Conservation (phyloP, 1,140 invertebrate species). For the Platyscapa corneri region DNA sequence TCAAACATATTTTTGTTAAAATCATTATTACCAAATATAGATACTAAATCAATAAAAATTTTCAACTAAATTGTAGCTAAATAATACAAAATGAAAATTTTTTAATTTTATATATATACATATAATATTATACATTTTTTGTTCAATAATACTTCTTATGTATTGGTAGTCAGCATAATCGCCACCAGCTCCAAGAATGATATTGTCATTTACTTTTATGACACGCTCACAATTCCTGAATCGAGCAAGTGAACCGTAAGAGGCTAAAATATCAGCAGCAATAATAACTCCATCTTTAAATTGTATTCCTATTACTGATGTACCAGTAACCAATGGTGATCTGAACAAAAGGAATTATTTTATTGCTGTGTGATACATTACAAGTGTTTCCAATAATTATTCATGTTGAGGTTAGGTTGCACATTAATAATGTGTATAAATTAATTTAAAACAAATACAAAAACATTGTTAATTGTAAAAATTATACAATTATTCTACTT, state of each 20-base stretch:
- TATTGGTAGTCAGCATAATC: constrained; percentile 98
- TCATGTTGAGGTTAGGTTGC: constrained; percentile 43
- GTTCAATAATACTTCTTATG: constrained; percentile 89
- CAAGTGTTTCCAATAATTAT: background rate
- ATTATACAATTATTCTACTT: background rate
- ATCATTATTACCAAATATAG: too few relatives aligned
- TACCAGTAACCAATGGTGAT: constrained; percentile 89
- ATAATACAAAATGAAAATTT: too few relatives aligned
- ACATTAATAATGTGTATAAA: background rate
- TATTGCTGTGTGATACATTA: background rate
- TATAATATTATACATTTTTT: constrained; percentile 91
- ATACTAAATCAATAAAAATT: too few relatives aligned
- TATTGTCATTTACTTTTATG: constrained; percentile 91
- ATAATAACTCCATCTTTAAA: constrained; percentile 93
- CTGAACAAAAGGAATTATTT: constrained; percentile 73
- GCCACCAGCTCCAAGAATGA: constrained; percentile 90
- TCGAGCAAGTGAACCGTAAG: constrained; percentile 93
- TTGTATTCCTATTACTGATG: constrained; percentile 90
- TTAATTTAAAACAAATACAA: background rate
- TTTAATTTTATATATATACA: too few relatives aligned
- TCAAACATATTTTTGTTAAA: constrained; percentile 9
- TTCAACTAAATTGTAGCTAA: too few relatives aligned
- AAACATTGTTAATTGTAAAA: background rate
- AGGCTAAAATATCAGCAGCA: constrained; percentile 92
- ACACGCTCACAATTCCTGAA: constrained; percentile 89